phyloP scores from a whole-genome alignment of 2,113 vertebrate species.

The Periophthalmodon schlosseri region DNA sequence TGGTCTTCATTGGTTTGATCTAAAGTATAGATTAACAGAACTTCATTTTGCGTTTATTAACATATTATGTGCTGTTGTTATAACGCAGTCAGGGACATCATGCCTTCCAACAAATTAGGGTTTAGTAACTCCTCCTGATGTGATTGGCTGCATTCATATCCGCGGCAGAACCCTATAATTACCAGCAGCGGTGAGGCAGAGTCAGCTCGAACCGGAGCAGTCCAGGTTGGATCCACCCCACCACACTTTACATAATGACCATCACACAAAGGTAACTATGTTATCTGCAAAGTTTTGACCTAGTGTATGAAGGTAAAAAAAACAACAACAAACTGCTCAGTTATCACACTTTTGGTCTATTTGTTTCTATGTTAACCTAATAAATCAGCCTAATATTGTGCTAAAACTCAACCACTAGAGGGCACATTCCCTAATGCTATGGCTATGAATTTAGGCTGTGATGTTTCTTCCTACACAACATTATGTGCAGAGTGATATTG shows the following conservation, averaged over 20 bases:
- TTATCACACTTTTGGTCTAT: background rate
- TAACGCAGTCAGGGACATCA: background rate
- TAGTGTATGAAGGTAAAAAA: background rate
- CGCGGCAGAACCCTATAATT: background rate
- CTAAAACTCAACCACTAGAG: background rate
- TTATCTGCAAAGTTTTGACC: background rate
- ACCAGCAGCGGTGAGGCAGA: slow-evolving; percentile 22
- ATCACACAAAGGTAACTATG: background rate
- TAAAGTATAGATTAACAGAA: no score
- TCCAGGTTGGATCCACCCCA: slow-evolving; percentile 16
- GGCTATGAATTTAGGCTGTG: background rate
- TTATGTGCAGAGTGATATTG: no score
- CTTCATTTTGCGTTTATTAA: background rate
- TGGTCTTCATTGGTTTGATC: no score
- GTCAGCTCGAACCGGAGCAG: slow-evolving; percentile 35
- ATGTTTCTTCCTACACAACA: background rate
- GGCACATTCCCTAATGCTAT: background rate
- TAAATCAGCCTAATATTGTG: background rate
- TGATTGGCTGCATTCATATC: slow-evolving; percentile 46
- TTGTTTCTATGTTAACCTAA: background rate
- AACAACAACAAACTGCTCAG: background rate
- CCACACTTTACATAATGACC: slow-evolving; percentile 2
- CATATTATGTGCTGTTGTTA: background rate
- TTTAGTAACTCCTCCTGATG: slow-evolving; percentile 50
- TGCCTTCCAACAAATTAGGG: background rate